These are phyloP conservation scores for Globia sparganii DNA, from an alignment of 2,888 invertebrate species.

Conservation along the genomic window DNA sequence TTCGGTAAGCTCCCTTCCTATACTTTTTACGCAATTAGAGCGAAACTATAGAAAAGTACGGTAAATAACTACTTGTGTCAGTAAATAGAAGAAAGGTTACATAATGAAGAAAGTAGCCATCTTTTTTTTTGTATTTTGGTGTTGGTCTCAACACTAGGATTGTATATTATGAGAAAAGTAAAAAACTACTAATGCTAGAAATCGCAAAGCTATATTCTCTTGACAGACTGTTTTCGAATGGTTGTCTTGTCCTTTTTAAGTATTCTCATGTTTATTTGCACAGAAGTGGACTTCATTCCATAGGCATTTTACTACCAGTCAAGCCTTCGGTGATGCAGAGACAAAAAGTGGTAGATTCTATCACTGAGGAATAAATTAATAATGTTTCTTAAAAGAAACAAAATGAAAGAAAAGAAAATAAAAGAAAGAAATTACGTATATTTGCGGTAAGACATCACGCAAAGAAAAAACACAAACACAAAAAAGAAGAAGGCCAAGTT, in stretches of 20 bases:
- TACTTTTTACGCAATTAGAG: conserved; percentile 36
- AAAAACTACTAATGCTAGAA: background rate
- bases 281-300: too few species aligned
- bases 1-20: conserved; percentile 25
- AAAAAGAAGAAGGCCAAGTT: background rate
- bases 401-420: too few species aligned
- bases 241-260: background rate
- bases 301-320: too few species aligned
- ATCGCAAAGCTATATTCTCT: background rate
- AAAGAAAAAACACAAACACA: too few species aligned
- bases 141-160: background rate
- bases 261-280: background rate
- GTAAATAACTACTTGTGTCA: conserved; percentile 8
- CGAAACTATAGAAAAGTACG: background rate
- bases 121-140: background rate
- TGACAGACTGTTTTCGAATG: background rate
- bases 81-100: background rate
- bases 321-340: too few species aligned
- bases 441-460: too few species aligned
- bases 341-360: too few species aligned
- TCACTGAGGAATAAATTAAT: too few species aligned
- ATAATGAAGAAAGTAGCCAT: background rate
- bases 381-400: background rate
- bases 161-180: background rate
- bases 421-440: too few species aligned